These are phyloP conservation scores for Tinamus major DNA, from an alignment of 2,797 vertebrate genomes.

Conservation along the genomic window DNA sequence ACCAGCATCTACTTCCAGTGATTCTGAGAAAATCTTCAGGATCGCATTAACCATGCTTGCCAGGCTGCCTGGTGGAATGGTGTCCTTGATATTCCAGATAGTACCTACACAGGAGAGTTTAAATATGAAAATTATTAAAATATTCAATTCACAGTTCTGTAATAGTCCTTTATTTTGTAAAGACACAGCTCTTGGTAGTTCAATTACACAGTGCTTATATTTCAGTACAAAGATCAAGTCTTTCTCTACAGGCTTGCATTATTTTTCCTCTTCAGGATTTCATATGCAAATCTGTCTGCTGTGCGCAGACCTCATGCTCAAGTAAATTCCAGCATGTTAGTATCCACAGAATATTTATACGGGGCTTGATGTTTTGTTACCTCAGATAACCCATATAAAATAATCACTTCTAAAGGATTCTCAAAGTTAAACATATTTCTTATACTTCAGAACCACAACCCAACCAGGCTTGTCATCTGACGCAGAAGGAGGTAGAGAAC, in stretches of 20 bases:
- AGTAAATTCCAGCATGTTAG: not conserved
- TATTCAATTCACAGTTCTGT: not conserved
- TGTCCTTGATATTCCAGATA: slow-evolving; percentile 92
- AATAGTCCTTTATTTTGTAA: not conserved
- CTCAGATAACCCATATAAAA: fast-evolving
- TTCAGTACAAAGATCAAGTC: not conserved
- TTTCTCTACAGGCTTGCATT: not conserved
- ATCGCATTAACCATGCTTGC: slow-evolving; percentile 88
- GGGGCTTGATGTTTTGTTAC: not conserved
- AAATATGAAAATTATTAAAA: not conserved
- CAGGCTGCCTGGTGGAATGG: slow-evolving; percentile 86
- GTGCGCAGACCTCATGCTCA: not conserved
- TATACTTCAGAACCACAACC: not conserved
- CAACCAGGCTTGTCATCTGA: not conserved
- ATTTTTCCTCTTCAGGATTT: not conserved
- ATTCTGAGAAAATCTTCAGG: slow-evolving; percentile 85
- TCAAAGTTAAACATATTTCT: not conserved
- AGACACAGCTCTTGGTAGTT: not conserved
- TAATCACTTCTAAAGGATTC: not conserved
- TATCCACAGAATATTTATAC: not conserved
- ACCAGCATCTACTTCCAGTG: slow-evolving; percentile 85
- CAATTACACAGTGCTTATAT: not conserved
- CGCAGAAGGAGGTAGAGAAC: not conserved
- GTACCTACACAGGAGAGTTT: slow-evolving; percentile 80
- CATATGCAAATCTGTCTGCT: not conserved